phyloP scores from a whole-genome alignment of 2,113 vertebrate genomes.

The Paralichthys olivaceus region DNA sequence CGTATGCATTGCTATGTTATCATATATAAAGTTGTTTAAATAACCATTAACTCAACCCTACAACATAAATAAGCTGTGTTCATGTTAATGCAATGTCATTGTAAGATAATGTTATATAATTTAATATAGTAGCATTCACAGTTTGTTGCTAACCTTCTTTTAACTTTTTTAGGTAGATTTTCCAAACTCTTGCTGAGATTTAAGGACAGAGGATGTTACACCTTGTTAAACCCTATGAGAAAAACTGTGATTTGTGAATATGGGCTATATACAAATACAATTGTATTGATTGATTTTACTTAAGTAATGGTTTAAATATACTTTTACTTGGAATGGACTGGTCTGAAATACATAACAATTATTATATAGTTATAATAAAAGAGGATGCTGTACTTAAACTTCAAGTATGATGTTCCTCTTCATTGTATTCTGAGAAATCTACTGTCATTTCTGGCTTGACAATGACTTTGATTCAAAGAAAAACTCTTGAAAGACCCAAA shows the following conservation, averaged over 20 bases:
- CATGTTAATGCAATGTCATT: neutral
- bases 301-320: too few relatives aligned
- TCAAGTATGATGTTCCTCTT: neutral
- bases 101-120: too few relatives aligned
- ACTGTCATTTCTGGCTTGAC: neutral
- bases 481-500: neutral
- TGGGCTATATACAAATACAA: too few relatives aligned
- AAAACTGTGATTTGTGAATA: too few relatives aligned
- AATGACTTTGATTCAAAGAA: conserved; percentile 9
- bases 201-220: too few relatives aligned
- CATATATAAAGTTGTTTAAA: neutral
- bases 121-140: too few relatives aligned
- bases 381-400: neutral
- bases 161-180: too few relatives aligned
- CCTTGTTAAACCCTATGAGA: too few relatives aligned
- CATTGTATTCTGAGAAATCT: neutral
- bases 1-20: neutral
- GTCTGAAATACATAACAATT: neutral
- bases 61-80: neutral
- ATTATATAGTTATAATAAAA: neutral
- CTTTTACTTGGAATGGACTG: too few relatives aligned
- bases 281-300: too few relatives aligned
- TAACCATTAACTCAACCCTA: neutral
- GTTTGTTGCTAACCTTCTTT: neutral
- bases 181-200: too few relatives aligned